Percentiles rank a stretch among this genome's conserved stretches.
phyloP scores from a whole-genome alignment of 2,888 invertebrate species.

The Monoplex corrugatus region DNA sequence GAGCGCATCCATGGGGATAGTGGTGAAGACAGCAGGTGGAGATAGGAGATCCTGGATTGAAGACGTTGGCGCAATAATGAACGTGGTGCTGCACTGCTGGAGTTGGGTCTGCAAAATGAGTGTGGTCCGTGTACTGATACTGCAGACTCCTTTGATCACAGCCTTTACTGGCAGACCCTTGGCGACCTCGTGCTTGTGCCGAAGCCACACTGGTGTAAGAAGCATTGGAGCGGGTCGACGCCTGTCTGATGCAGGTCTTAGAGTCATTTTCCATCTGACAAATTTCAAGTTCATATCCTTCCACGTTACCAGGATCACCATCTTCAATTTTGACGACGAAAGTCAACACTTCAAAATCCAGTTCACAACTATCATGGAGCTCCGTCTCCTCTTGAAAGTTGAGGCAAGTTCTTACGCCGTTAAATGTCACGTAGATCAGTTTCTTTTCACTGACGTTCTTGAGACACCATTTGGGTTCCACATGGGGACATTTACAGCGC shows the following conservation, averaged over 20 bases:
- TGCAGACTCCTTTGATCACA: neutral
- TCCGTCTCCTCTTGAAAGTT: neutral
- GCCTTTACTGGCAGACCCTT: neutral
- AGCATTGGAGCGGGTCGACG: neutral
- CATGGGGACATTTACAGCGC: neutral
- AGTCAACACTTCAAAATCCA: neutral
- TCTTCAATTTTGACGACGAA: neutral
- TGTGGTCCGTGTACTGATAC: neutral
- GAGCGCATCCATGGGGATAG: neutral
- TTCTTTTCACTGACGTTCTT: conserved; percentile 30
- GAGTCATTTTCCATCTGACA: neutral
- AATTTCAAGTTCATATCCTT: neutral
- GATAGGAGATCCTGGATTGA: neutral
- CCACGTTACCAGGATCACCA: neutral
- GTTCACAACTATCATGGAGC: neutral
- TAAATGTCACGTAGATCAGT: neutral
- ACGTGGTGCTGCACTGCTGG: conserved; percentile 4
- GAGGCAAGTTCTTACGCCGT: neutral
- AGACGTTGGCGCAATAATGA: conserved; percentile 5
- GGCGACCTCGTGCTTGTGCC: neutral
- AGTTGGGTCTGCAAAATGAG: neutral
- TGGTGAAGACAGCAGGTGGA: conserved; percentile 18
- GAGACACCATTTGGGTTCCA: neutral
- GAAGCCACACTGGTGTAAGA: neutral
- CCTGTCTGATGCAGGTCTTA: neutral